These are phyloP conservation scores for Lordiphosa fenestrarum DNA, from an alignment of 2,888 invertebrate genomes.

Conservation along the genomic window DNA sequence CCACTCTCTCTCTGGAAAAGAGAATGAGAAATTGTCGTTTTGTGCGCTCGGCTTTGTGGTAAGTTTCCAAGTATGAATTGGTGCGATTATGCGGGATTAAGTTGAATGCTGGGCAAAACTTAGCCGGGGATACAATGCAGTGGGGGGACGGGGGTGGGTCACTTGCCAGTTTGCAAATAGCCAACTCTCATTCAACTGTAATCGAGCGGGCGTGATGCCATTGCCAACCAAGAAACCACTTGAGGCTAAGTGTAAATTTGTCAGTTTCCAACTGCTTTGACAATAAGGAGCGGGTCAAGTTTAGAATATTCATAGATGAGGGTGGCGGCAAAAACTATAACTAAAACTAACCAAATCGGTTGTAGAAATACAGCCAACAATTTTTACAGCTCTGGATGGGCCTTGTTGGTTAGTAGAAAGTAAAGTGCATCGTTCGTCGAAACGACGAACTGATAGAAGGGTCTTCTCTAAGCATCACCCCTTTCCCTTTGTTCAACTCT, in stretches of 20 bases:
- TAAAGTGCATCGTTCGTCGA: too few species aligned
- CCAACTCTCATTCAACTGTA: conserved; percentile 30
- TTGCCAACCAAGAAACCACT: conserved; percentile 21
- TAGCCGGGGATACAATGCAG: conserved; percentile 8
- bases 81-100: conserved; percentile 51
- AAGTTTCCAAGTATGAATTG: conserved; percentile 45
- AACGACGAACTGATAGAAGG: too few species aligned
- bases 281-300: too few species aligned
- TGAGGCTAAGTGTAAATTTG: conserved; percentile 25
- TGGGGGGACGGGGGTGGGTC: neutral
- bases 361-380: too few species aligned
- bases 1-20: too few species aligned
- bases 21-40: conserved; percentile 34
- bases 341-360: too few species aligned
- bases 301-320: too few species aligned
- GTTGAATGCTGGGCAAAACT: conserved; percentile 16
- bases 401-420: too few species aligned
- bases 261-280: conserved; percentile 12
- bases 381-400: too few species aligned
- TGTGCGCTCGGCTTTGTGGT: conserved; percentile 35
- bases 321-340: too few species aligned
- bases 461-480: too few species aligned
- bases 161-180: conserved; percentile 11
- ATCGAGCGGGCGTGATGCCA: conserved; percentile 19
- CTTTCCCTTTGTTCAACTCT: too few species aligned